These are phyloP conservation scores for Trematomus loennbergii DNA, from an alignment of 2,113 vertebrate species.

Conservation along the genomic window DNA sequence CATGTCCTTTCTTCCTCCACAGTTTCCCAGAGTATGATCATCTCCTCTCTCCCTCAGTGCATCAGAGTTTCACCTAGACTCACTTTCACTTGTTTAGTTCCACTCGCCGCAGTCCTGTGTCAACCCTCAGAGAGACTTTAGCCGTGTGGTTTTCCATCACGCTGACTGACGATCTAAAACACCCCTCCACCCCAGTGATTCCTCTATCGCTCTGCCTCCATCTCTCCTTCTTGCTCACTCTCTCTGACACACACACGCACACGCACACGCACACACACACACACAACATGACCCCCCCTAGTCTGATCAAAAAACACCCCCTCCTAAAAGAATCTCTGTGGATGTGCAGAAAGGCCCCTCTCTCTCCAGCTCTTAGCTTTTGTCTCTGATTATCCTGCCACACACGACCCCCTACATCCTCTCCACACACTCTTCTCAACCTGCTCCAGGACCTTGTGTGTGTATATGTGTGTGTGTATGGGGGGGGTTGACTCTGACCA, in stretches of 20 bases:
- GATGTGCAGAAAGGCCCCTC: slow-evolving; percentile 64
- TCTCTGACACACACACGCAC: slow-evolving; percentile 20
- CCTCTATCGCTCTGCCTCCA: slow-evolving; percentile 68
- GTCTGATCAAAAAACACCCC: slow-evolving; percentile 49
- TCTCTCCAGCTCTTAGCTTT: slow-evolving; percentile 60
- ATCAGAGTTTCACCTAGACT: slow-evolving; percentile 60
- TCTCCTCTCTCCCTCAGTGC: slow-evolving; percentile 35
- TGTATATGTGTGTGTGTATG: slow-evolving; percentile 15
- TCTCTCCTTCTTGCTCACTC: slow-evolving; percentile 48
- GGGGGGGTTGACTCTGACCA: slow-evolving; percentile 64
- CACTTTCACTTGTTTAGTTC: slow-evolving; percentile 69
- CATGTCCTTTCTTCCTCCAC: slow-evolving; percentile 30
- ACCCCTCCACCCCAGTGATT: slow-evolving; percentile 74
- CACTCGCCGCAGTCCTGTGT: slow-evolving; percentile 57
- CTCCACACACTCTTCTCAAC: slow-evolving; percentile 32
- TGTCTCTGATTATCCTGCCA: slow-evolving; percentile 67
- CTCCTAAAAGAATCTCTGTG: slow-evolving; percentile 32
- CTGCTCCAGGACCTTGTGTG: slow-evolving; percentile 38
- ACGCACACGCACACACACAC: slow-evolving; percentile 29
- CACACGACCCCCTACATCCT: slow-evolving; percentile 42
- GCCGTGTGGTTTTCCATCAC: slow-evolving; percentile 75
- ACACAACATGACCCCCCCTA: slow-evolving; percentile 42
- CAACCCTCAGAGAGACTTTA: slow-evolving; percentile 73
- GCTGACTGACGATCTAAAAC: slow-evolving; percentile 76
- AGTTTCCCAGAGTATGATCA: slow-evolving; percentile 26